Evolutionary conservation across 1,140 invertebrate genomes (phyloP), one percentile per base, ranked within the genome.

Genomic region (Macrosteles quadrilineatus): DNA sequence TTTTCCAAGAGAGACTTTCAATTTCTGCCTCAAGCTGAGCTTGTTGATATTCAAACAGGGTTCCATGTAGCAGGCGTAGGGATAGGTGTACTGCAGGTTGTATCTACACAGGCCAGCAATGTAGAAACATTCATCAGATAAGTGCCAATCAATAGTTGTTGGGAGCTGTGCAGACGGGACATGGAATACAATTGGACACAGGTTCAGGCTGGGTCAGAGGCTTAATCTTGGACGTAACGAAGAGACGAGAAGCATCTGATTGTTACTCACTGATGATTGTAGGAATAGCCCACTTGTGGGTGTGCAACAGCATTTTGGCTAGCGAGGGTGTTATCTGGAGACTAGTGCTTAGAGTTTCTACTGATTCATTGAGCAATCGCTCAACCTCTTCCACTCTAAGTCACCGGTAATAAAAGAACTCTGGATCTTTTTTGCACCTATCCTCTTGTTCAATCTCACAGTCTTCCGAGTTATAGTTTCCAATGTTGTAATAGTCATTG

Each of bases 1-100:
- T 93, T 83, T 98, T 99, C 97, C 98, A 99, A 0, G 97, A 98
- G n/a, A 99, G 83, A 84, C 99, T 98, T 84, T 99, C 98, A 73
- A 99, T 98, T 85, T 99, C 98, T 19, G 96, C 96, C 83, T 99
- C 98, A 65, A 99, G 81, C 82, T 98, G 96, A 29, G 98, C 97
- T 89, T 98, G 89, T 77, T 94, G 91, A 77, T 74, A 74, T 32
- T 74, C 72, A 67, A 91, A 91, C 86, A n/a, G n/a, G n/a, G n/a
- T n/a, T n/a, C n/a, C n/a, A n/a, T n/a, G n/a, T n/a, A n/a, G n/a
- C n/a, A n/a, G n/a, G n/a, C n/a, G n/a, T n/a, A n/a, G n/a, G n/a
- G n/a, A n/a, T n/a, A n/a, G n/a, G n/a, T n/a, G n/a, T n/a, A n/a
- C n/a, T n/a, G n/a, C n/a, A n/a, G n/a, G n/a, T n/a, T n/a, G n/a